These are phyloP conservation scores for Microcaecilia unicolor DNA, from an alignment of 2,797 vertebrate genomes.

Conservation along the genomic window DNA sequence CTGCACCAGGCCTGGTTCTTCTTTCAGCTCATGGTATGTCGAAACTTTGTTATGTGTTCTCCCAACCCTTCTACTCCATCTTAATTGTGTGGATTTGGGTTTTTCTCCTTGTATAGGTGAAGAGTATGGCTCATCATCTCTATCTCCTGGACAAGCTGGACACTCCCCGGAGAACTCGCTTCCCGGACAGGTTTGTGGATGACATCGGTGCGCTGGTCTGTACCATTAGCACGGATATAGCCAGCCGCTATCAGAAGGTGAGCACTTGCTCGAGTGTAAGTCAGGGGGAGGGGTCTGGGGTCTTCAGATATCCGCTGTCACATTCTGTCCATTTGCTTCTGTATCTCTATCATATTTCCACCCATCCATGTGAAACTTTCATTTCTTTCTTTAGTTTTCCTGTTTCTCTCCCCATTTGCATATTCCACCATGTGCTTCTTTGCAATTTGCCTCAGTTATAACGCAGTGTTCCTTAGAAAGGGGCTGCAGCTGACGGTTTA, in stretches of 20 bases:
- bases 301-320: too few species aligned
- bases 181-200: constrained; percentile 80
- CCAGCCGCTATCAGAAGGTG: constrained; percentile 76
- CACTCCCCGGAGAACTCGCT: constrained; percentile 66
- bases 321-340: not conserved
- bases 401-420: not conserved
- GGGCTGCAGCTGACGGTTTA: too few species aligned
- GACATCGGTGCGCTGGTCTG: constrained; percentile 75
- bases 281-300: too few species aligned
- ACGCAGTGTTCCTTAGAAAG: too few species aligned
- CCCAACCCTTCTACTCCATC: not conserved
- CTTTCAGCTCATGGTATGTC: constrained; percentile 82
- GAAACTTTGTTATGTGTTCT: not conserved
- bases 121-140: constrained; percentile 82
- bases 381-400: not conserved
- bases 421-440: too few species aligned
- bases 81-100: too few species aligned
- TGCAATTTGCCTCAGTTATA: too few species aligned
- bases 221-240: constrained; percentile 75
- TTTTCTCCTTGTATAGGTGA: constrained; percentile 46
- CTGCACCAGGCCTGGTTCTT: constrained; percentile 89
- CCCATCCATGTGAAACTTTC: not conserved
- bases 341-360: too few species aligned
- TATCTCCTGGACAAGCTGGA: constrained; percentile 69
- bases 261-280: too few species aligned